Evolutionary conservation across 2,888 invertebrate genomes (phyloP).

Genomic region (Cistogaster globosa): DNA sequence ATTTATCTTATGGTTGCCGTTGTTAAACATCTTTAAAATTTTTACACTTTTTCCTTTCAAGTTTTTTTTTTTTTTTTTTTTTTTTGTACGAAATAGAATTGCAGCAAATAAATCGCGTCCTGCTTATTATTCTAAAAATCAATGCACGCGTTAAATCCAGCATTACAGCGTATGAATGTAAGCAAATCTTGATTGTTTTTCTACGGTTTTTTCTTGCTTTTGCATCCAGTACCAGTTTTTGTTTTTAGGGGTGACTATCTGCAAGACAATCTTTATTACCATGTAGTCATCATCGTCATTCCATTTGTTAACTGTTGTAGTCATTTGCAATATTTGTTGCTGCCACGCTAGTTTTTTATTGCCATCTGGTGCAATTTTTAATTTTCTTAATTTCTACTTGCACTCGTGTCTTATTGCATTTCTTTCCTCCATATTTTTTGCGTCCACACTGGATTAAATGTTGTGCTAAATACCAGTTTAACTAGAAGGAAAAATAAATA

Average conservation of each 20-base stretch:
- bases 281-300: slow-evolving; percentile 8
- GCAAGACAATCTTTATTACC: slow-evolving; percentile 17
- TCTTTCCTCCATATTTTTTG: slow-evolving; percentile 40
- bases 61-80: slow-evolving; percentile 5
- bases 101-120: slow-evolving; percentile 69
- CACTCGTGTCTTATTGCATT: slow-evolving; percentile 41
- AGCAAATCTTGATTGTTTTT: not conserved
- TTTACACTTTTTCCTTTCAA: slow-evolving; percentile 27
- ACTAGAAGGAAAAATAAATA: not conserved
- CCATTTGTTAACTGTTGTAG: slow-evolving; percentile 46
- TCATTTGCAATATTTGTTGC: slow-evolving; percentile 31
- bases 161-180: slow-evolving; percentile 28
- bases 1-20: slow-evolving; percentile 15
- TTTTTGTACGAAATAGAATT: slow-evolving; percentile 40
- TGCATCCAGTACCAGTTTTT: slow-evolving; percentile 5
- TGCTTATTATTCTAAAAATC: slow-evolving; percentile 68
- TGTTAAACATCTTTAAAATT: slow-evolving; percentile 14
- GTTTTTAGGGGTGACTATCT: slow-evolving; percentile 10
- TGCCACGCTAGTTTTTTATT: slow-evolving; percentile 37
- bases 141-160: slow-evolving; percentile 65
- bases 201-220: slow-evolving; percentile 14
- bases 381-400: slow-evolving; percentile 36
- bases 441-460: slow-evolving; percentile 39
- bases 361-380: slow-evolving; percentile 46
- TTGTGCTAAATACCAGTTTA: slow-evolving; percentile 47